Conservation (phyloP, 2,888 invertebrate species). For the Euplagia quadripunctaria region DNA sequence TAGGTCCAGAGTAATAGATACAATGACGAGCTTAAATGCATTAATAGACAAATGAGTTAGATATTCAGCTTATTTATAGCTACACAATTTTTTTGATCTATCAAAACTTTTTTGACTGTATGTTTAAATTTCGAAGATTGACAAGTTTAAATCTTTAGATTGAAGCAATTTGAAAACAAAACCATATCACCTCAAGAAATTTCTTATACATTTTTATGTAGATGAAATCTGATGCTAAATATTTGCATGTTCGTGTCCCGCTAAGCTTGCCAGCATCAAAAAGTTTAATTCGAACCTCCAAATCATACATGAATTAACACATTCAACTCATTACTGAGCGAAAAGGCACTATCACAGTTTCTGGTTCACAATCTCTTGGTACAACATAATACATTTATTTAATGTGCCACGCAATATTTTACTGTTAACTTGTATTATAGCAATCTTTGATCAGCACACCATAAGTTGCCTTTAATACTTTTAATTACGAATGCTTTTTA, state of each 20-base stretch:
- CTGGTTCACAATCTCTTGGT: constrained; percentile 37
- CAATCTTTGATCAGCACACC: constrained; percentile 60
- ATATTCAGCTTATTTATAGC: constrained; percentile 19
- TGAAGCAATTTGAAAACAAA: too few relatives aligned
- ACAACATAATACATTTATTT: constrained; percentile 46
- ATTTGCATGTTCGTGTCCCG: constrained; percentile 20
- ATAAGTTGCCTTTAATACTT: constrained; percentile 52
- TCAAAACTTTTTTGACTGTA: background rate
- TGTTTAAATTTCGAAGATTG: constrained; percentile 4
- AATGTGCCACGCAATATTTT: constrained; percentile 51
- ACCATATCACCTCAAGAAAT: background rate
- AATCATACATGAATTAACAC: constrained; percentile 25
- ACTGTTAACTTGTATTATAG: constrained; percentile 52
- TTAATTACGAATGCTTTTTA: constrained; percentile 46
- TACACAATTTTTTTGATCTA: constrained; percentile 19
- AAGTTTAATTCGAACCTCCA: constrained; percentile 15
- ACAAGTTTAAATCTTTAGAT: too few relatives aligned
- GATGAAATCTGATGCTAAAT: constrained; percentile 14
- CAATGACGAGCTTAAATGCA: constrained; percentile 18
- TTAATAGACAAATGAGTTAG: constrained; percentile 19
- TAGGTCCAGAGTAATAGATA: constrained; percentile 15
- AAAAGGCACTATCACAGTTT: constrained; percentile 37
- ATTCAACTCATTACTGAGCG: constrained; percentile 25
- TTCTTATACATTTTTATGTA: background rate
- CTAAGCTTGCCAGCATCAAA: constrained; percentile 11